Conservation (phyloP, 2,797 vertebrate species). For the Pangasius larnaudii region DNA sequence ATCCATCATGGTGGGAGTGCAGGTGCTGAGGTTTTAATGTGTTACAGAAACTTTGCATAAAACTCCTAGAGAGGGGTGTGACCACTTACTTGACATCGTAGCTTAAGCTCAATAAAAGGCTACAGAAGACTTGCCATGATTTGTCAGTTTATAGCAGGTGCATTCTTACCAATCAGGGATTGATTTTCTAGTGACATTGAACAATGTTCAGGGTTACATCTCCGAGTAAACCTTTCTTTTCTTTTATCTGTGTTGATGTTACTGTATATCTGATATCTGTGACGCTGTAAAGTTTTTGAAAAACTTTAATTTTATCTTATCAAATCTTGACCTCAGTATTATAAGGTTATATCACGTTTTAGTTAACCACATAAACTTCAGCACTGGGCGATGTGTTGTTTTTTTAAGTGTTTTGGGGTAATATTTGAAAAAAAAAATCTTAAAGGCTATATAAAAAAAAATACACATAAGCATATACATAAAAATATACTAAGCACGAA, state of each 20-base stretch:
- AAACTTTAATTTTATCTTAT: not conserved
- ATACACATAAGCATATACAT: too few relatives aligned
- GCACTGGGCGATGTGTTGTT: not conserved
- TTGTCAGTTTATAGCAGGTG: not conserved
- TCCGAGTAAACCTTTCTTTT: not conserved
- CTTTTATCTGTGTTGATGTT: not conserved
- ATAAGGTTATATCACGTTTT: not conserved
- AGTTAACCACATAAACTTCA: not conserved
- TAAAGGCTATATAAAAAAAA: too few relatives aligned
- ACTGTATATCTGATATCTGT: not conserved
- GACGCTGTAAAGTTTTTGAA: not conserved
- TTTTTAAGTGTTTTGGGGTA: not conserved
- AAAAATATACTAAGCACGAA: too few relatives aligned
- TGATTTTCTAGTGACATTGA: not conserved
- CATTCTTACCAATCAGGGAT: not conserved
- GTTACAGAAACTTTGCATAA: constrained; percentile 18
- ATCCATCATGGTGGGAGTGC: constrained; percentile 37
- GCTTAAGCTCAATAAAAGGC: constrained; percentile 1
- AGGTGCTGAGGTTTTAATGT: constrained; percentile 55
- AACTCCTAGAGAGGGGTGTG: not conserved
- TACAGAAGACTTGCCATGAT: constrained; percentile 1
- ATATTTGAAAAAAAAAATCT: not conserved
- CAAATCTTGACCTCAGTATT: not conserved
- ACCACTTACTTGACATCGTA: not conserved
- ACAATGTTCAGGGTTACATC: constrained; percentile 1